Percentiles rank a stretch among this genome's conserved stretches.
phyloP scores from a whole-genome alignment of 1,140 invertebrate genomes.

The Lanistes nyassanus region DNA sequence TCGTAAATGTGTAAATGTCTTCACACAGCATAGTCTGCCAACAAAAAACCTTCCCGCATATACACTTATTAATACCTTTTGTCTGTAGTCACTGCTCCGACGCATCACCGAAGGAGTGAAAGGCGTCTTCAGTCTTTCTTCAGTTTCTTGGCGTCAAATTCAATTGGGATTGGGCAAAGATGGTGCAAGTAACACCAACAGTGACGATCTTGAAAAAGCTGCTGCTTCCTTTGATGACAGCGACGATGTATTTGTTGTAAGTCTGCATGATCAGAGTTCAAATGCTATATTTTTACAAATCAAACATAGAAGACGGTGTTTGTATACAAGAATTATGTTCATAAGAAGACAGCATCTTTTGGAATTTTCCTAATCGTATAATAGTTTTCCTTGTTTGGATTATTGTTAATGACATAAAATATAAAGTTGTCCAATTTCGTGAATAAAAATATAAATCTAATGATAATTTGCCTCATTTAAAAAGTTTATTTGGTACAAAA shows the following conservation, averaged over 20 bases:
- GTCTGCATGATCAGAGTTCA: background rate
- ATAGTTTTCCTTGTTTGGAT: too few species aligned
- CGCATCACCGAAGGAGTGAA: conserved; percentile 47
- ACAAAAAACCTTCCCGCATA: background rate
- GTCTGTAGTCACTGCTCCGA: conserved; percentile 44
- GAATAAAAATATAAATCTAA: too few species aligned
- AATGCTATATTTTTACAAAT: background rate
- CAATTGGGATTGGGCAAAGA: conserved; percentile 23
- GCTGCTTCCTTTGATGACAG: conserved; percentile 8
- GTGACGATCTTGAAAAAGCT: background rate
- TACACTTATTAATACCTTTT: background rate
- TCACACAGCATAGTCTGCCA: too few species aligned
- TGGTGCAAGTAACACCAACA: conserved; percentile 12
- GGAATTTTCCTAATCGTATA: too few species aligned
- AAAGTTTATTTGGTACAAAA: too few species aligned
- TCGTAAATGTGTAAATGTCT: background rate
- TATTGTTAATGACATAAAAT: too few species aligned
- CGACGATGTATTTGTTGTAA: conserved; percentile 26
- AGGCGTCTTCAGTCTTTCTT: conserved; percentile 46
- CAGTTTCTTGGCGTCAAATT: too few species aligned
- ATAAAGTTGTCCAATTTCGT: too few species aligned
- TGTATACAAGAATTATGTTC: background rate
- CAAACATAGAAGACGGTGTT: background rate
- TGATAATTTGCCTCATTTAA: too few species aligned
- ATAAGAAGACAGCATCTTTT: too few species aligned